Evolutionary conservation across 2,113 vertebrate genomes (phyloP).

Genomic region (Oryzias curvinotus): DNA sequence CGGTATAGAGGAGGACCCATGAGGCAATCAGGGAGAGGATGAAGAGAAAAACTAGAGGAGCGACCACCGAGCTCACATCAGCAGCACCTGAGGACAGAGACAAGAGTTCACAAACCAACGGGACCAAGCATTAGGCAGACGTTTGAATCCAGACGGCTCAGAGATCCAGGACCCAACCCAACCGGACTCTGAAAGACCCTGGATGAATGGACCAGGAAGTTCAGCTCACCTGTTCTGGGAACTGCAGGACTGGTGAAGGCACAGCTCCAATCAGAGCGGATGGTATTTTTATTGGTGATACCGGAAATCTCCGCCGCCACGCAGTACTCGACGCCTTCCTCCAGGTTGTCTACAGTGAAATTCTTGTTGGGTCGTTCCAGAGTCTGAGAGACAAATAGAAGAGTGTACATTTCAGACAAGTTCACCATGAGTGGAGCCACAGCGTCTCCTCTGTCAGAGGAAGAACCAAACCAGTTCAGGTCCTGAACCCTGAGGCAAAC

Average conservation of each 20-base stretch:
- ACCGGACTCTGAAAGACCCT: not conserved
- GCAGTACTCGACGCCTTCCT: slow-evolving; percentile 57
- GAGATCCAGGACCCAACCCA: not conserved
- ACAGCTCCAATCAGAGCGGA: slow-evolving; percentile 51
- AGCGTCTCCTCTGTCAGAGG: not conserved
- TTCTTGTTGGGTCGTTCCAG: fast-evolving
- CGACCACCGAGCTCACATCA: slow-evolving; percentile 1
- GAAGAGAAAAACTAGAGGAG: not conserved
- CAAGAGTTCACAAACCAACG: not conserved
- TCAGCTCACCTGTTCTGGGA: slow-evolving; percentile 41
- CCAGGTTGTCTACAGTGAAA: slow-evolving; percentile 12
- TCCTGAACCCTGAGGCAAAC: too few species aligned
- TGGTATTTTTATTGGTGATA: fast-evolving
- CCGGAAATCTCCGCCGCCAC: not conserved
- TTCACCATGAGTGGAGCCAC: not conserved
- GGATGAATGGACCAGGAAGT: not conserved
- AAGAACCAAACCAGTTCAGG: too few species aligned
- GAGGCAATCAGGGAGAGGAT: not conserved
- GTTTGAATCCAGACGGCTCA: too few species aligned
- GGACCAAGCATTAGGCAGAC: too few species aligned
- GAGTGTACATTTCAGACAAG: not conserved
- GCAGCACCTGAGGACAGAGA: slow-evolving; percentile 28
- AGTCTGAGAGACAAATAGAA: not conserved
- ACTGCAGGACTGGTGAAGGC: slow-evolving; percentile 31
- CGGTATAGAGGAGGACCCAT: slow-evolving; percentile 41